phyloP scores from a whole-genome alignment of 37 sponge, comb jelly and placozoan species.

The Crambe crambe region DNA sequence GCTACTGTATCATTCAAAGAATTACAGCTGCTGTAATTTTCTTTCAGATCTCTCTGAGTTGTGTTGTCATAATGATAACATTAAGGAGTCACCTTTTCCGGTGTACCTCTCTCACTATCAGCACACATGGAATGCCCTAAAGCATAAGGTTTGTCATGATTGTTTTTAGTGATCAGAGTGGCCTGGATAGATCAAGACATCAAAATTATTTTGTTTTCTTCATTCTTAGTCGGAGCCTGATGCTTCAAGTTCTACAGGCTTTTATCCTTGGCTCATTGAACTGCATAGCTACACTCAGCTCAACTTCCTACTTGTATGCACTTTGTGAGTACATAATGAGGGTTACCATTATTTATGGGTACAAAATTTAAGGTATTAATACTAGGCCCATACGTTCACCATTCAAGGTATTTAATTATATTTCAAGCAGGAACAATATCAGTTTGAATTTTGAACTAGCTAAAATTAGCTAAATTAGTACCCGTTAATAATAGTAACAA shows the following conservation, averaged over 20 bases:
- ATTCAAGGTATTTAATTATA: too few species aligned
- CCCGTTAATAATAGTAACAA: too few species aligned
- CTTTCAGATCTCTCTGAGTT: conserved; percentile 2
- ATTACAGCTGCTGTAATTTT: too few species aligned
- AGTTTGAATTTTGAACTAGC: too few species aligned
- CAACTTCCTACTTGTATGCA: not conserved
- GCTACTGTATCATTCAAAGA: too few species aligned
- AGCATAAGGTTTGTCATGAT: not conserved
- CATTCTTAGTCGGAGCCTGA: not conserved
- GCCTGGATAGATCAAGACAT: not conserved
- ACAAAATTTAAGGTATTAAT: too few species aligned
- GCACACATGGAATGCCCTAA: not conserved
- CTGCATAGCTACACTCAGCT: not conserved
- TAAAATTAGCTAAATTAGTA: too few species aligned
- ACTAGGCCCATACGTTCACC: too few species aligned
- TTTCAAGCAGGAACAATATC: too few species aligned
- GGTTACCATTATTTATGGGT: not conserved
- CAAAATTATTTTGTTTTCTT: not conserved
- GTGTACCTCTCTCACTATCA: conserved; percentile 30
- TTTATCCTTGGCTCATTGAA: not conserved
- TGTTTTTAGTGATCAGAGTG: not conserved
- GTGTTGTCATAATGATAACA: not conserved
- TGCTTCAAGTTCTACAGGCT: not conserved
- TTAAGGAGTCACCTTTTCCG: not conserved
- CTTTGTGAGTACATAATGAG: not conserved